Evolutionary conservation across 2,113 vertebrate species (phyloP).

Genomic region (Zosterops hypoxanthus): DNA sequence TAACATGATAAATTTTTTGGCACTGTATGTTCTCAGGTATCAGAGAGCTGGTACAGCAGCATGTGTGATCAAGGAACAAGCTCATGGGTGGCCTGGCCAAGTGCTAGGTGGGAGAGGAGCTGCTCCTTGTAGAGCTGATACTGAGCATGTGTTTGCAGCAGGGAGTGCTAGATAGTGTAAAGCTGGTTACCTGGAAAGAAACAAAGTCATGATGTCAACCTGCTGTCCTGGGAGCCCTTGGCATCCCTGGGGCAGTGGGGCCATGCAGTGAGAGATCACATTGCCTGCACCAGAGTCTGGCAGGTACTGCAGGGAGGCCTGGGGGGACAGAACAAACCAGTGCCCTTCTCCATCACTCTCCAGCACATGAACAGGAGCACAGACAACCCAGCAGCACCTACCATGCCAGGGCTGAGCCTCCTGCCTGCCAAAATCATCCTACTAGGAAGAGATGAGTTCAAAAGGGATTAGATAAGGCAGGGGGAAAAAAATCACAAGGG

Average conservation of each 20-base stretch:
- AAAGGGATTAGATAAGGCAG: neutral
- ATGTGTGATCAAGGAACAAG: neutral
- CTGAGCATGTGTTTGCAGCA: neutral
- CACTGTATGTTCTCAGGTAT: neutral
- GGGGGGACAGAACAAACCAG: neutral
- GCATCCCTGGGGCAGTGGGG: neutral
- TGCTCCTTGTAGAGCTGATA: neutral
- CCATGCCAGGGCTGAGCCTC: accelerated
- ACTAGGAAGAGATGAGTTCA: neutral
- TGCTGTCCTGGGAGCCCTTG: neutral
- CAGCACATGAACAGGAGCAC: accelerated
- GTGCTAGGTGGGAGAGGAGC: neutral
- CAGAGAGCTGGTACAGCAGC: accelerated
- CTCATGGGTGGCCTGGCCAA: accelerated
- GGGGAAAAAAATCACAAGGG: neutral
- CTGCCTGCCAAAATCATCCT: neutral
- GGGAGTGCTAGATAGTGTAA: neutral
- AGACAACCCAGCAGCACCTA: neutral
- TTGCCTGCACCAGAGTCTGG: neutral
- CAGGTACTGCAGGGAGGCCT: accelerated
- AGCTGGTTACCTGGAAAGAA: neutral
- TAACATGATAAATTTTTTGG: neutral
- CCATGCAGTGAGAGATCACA: accelerated
- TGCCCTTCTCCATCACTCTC: neutral
- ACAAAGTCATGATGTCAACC: neutral